phyloP scores from a whole-genome alignment of 2,113 vertebrate genomes.

The Patagioenas fasciata region DNA sequence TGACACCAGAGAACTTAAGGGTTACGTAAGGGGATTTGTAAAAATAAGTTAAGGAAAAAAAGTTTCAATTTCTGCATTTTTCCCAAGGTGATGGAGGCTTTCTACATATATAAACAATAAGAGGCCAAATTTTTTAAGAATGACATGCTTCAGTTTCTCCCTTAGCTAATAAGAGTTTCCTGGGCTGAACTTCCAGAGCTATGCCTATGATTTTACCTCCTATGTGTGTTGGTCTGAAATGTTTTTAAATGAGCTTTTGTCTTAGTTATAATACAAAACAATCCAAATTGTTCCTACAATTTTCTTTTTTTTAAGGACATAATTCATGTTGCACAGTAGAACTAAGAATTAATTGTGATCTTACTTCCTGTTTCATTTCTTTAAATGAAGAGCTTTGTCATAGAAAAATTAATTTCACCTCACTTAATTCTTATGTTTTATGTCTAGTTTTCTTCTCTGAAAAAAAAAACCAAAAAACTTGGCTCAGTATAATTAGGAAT shows the following conservation, averaged over 20 bases:
- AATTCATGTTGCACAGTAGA: not conserved
- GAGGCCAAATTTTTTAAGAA: not conserved
- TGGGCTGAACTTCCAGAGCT: not conserved
- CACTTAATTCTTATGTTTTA: not conserved
- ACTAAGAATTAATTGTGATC: not conserved
- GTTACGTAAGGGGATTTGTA: not conserved
- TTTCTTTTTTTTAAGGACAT: not conserved
- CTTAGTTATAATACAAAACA: not conserved
- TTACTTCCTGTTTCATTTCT: not conserved
- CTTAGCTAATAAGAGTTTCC: not conserved
- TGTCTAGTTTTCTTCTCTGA: not conserved
- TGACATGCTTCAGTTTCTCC: not conserved
- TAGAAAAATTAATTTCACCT: not conserved
- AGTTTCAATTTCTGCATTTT: not conserved
- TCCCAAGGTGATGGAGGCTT: fast-evolving
- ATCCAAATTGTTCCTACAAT: not conserved
- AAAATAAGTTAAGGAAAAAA: not conserved
- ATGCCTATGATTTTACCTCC: not conserved
- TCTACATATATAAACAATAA: not conserved
- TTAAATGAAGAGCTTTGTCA: not conserved
- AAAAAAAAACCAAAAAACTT: not conserved
- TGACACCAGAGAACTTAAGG: not conserved
- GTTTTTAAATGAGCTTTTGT: not conserved
- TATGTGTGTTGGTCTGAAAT: not conserved
- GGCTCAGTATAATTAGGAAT: not conserved